phyloP scores from a whole-genome alignment of 2,888 invertebrate genomes.

The Cheilosia pagana region DNA sequence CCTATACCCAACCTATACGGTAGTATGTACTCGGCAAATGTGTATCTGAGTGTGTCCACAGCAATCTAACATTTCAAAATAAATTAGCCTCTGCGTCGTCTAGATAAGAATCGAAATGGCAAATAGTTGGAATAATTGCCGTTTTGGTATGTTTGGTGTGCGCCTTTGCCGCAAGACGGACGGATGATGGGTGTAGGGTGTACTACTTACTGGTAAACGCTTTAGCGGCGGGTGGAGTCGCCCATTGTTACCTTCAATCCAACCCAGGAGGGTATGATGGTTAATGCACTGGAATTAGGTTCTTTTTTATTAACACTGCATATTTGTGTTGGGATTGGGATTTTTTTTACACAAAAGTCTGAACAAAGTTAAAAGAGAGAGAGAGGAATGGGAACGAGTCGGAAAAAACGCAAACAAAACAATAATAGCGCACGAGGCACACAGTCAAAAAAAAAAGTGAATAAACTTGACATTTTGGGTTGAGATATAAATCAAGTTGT shows the following conservation, averaged over 20 bases:
- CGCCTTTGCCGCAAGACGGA: background rate
- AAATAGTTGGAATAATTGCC: constrained; percentile 75
- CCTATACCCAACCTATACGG: too few species aligned
- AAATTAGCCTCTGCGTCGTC: constrained; percentile 71
- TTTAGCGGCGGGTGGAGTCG: constrained; percentile 16
- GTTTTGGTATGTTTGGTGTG: constrained; percentile 49
- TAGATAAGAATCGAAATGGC: constrained; percentile 75
- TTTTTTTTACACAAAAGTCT: constrained; percentile 17
- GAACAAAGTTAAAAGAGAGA: constrained; percentile 19
- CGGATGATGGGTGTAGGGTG: background rate
- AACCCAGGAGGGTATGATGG: background rate
- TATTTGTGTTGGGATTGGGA: constrained; percentile 20
- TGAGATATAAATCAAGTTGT: constrained; percentile 71
- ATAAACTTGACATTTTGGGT: constrained; percentile 75
- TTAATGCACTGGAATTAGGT: constrained; percentile 8
- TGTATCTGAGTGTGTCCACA: constrained; percentile 38
- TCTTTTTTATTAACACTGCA: constrained; percentile 26
- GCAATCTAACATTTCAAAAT: constrained; percentile 74
- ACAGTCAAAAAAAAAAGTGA: constrained; percentile 60
- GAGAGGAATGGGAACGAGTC: constrained; percentile 36
- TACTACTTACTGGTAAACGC: constrained; percentile 30
- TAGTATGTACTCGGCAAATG: constrained; percentile 1
- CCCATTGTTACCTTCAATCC: constrained; percentile 1
- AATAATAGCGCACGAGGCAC: constrained; percentile 14
- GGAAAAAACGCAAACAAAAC: constrained; percentile 23